Conservation (phyloP, 2,888 invertebrate genomes). For the Arge pagana region DNA sequence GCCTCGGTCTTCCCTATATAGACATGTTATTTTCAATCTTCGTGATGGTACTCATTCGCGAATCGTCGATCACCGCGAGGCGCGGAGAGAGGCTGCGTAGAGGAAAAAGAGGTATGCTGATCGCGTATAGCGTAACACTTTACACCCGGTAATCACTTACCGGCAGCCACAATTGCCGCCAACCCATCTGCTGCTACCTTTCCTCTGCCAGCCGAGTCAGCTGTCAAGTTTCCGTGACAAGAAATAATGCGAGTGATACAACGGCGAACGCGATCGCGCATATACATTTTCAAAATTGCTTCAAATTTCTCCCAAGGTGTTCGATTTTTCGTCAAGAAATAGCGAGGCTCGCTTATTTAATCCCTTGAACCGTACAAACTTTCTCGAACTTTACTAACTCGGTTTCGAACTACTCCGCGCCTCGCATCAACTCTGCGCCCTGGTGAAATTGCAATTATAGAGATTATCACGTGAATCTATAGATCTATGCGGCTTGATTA, state of each 20-base stretch:
- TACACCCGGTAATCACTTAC: slow-evolving; percentile 17
- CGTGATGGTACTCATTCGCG: too few species aligned
- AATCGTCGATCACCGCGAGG: too few species aligned
- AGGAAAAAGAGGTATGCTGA: slow-evolving; percentile 1
- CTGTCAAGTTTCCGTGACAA: slow-evolving; percentile 16
- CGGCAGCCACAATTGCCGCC: slow-evolving; percentile 2
- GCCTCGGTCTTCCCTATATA: too few species aligned
- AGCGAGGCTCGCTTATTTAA: slow-evolving; percentile 11
- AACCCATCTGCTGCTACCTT: background rate
- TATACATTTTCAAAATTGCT: slow-evolving; percentile 13
- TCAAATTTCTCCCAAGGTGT: slow-evolving; percentile 1
- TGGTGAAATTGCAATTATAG: slow-evolving; percentile 20
- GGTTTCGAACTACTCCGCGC: slow-evolving; percentile 9
- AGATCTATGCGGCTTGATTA: too few species aligned
- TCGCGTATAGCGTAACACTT: slow-evolving; percentile 12
- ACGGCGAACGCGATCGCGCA: background rate
- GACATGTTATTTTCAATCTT: too few species aligned
- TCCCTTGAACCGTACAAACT: background rate
- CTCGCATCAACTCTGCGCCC: slow-evolving; percentile 7
- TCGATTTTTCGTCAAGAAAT: slow-evolving; percentile 8
- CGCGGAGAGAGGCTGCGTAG: background rate
- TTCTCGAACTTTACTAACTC: slow-evolving; percentile 13
- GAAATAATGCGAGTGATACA: slow-evolving; percentile 12
- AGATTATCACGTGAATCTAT: slow-evolving; percentile 15
- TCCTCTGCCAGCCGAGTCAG: too few species aligned